phyloP scores from a whole-genome alignment of 2,797 vertebrate species.

The Aldrovandia affinis region DNA sequence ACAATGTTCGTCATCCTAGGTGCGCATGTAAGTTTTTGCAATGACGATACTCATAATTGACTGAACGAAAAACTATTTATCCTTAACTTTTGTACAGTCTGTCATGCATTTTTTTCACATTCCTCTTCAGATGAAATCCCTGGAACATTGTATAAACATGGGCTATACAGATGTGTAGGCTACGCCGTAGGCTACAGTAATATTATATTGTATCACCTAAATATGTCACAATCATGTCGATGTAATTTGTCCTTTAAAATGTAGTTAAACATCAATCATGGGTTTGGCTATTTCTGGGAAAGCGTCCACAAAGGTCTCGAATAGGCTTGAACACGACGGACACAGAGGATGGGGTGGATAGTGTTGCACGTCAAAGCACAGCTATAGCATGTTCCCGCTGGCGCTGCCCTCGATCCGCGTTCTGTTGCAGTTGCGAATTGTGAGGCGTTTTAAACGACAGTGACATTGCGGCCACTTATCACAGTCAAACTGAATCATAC shows the following conservation, averaged over 20 bases:
- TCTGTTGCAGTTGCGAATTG: too few species aligned
- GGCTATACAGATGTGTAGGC: background rate
- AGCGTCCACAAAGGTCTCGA: background rate
- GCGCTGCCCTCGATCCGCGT: too few species aligned
- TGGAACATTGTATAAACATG: background rate
- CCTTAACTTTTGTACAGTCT: background rate
- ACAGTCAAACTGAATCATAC: too few species aligned
- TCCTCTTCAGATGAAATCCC: background rate
- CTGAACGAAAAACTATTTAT: too few species aligned
- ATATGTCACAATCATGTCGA: background rate
- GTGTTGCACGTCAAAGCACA: too few species aligned
- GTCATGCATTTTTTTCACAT: background rate
- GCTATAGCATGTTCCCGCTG: too few species aligned
- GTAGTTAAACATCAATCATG: too few species aligned
- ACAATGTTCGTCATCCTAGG: background rate
- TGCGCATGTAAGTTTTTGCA: background rate
- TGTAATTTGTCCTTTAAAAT: background rate
- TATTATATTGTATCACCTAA: background rate
- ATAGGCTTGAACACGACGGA: too few species aligned
- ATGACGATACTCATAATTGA: too few species aligned
- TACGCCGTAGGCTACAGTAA: background rate
- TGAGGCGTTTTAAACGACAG: too few species aligned
- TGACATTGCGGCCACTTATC: too few species aligned
- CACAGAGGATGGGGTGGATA: too few species aligned
- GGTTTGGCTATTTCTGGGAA: background rate